Evolutionary conservation across 2,888 invertebrate genomes (phyloP).

Genomic region (Diabrotica balteata): DNA sequence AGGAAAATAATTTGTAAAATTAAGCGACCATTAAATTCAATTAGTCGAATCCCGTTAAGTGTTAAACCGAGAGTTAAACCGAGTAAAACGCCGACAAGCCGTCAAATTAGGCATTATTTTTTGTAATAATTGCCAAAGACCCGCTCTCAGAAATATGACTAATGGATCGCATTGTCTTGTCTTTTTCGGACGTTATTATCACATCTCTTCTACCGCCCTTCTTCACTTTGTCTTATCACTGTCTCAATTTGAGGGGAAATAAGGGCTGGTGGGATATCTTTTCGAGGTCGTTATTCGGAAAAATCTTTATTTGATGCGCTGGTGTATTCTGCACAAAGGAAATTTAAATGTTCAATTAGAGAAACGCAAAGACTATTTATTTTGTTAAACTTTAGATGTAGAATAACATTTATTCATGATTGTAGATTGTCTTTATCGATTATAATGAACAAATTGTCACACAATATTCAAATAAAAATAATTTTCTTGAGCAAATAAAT

Average conservation of each 20-base stretch:
- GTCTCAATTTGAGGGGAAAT: conserved; percentile 21
- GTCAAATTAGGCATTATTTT: conserved; percentile 29
- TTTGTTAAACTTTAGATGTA: too few relatives aligned
- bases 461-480: too few relatives aligned
- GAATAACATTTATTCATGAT: too few relatives aligned
- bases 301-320: background rate
- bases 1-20: conserved; percentile 30
- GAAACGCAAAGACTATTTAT: too few relatives aligned
- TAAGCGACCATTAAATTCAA: conserved; percentile 30
- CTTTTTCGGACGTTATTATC: conserved; percentile 26
- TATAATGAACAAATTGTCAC: too few relatives aligned
- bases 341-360: too few relatives aligned
- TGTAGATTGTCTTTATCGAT: too few relatives aligned
- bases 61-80: conserved; percentile 24
- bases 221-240: conserved; percentile 24
- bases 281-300: background rate
- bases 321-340: too few relatives aligned
- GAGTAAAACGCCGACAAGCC: conserved; percentile 18
- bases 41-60: conserved; percentile 26
- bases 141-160: conserved; percentile 26
- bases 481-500: too few relatives aligned
- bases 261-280: background rate
- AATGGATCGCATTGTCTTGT: conserved; percentile 28
- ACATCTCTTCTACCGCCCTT: conserved; percentile 15
- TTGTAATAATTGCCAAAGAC: conserved; percentile 27